Percentiles rank a stretch among this genome's conserved stretches.
These are phyloP conservation scores for Isotomurus palustris DNA, from an alignment of 2,888 invertebrate species.

Conservation along the genomic window DNA sequence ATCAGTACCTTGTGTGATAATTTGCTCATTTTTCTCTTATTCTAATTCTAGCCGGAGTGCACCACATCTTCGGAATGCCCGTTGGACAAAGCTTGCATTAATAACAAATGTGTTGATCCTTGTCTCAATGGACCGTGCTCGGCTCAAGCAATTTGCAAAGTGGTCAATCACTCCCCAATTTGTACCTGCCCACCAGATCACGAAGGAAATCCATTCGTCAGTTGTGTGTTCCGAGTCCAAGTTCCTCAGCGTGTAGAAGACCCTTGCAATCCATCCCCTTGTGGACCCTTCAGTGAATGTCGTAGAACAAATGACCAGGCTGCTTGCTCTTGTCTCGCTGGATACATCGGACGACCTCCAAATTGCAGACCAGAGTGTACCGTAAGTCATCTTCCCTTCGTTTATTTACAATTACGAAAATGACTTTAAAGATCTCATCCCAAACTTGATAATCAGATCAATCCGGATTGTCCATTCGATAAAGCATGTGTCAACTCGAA, in stretches of 20 bases:
- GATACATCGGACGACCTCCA: slow-evolving; percentile 46
- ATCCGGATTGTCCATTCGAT: slow-evolving; percentile 60
- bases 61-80: slow-evolving; percentile 82
- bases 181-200: slow-evolving; percentile 72
- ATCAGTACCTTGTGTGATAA: too few relatives aligned
- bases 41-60: too few relatives aligned
- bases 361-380: slow-evolving; percentile 59
- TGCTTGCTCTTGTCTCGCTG: slow-evolving; percentile 60
- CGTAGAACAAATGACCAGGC: slow-evolving; percentile 55
- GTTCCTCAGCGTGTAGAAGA: slow-evolving; percentile 44
- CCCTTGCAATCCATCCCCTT: slow-evolving; percentile 51
- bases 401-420: too few relatives aligned
- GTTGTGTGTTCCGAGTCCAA: slow-evolving; percentile 55
- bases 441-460: too few relatives aligned
- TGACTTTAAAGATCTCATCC: too few relatives aligned
- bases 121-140: slow-evolving; percentile 67
- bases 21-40: too few relatives aligned
- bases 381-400: too few relatives aligned
- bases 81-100: slow-evolving; percentile 73
- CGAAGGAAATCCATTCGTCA: slow-evolving; percentile 64
- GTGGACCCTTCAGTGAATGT: slow-evolving; percentile 56
- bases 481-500: slow-evolving; percentile 74
- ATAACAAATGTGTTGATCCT: slow-evolving; percentile 80
- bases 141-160: slow-evolving; percentile 69
- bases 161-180: slow-evolving; percentile 72